These are phyloP conservation scores for Nibea coibor DNA, from an alignment of 2,113 vertebrate species.

Conservation along the genomic window DNA sequence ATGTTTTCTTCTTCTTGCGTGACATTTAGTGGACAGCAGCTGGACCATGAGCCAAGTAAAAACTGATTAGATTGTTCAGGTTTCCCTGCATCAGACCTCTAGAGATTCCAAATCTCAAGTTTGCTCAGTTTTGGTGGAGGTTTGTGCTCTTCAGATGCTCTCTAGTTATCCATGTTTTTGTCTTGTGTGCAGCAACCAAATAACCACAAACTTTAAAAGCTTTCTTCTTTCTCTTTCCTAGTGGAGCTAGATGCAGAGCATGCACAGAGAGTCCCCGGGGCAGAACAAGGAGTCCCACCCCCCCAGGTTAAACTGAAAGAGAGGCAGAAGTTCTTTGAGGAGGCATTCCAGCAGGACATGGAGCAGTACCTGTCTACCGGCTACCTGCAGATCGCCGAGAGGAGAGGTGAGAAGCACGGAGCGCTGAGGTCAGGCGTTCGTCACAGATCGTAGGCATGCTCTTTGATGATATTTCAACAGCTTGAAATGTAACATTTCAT, in stretches of 20 bases:
- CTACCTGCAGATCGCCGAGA: constrained; percentile 94
- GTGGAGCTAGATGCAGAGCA: constrained; percentile 92
- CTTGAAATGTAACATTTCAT: not conserved
- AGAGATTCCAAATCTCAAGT: not conserved
- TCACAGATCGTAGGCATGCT: not conserved
- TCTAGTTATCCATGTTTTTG: not conserved
- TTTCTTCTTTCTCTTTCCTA: constrained; percentile 59
- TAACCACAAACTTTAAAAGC: not conserved
- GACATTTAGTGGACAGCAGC: not conserved
- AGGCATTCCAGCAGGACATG: constrained; percentile 99
- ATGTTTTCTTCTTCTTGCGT: not conserved
- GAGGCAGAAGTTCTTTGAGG: constrained; percentile 97
- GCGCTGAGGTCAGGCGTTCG: not conserved
- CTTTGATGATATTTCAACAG: constrained; percentile 20
- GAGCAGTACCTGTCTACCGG: constrained; percentile 97
- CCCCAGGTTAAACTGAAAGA: constrained; percentile 92
- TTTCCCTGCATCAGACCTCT: not conserved
- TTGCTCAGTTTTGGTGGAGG: not conserved
- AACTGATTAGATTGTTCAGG: not conserved
- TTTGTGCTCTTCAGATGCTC: not conserved
- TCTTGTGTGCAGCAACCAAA: not conserved
- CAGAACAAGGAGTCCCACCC: constrained; percentile 85
- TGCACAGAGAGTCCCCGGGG: constrained; percentile 89
- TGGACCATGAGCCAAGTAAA: not conserved
- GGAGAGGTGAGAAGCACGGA: constrained; percentile 87